Evolutionary conservation across 2,888 invertebrate species (phyloP).

Genomic region (Apomyelois bistriatella): DNA sequence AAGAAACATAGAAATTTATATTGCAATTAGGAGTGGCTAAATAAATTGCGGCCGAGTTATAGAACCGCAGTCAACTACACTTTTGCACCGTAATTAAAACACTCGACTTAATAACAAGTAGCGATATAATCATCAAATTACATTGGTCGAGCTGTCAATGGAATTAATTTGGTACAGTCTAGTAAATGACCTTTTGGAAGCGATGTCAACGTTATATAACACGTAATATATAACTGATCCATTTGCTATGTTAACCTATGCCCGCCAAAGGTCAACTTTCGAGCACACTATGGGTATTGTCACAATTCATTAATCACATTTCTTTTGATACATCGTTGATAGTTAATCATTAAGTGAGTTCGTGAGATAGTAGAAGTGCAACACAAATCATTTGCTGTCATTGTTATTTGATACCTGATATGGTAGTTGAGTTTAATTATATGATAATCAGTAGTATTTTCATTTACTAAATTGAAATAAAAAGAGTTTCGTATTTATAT

Average conservation of each 20-base stretch:
- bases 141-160: neutral
- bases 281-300: slow-evolving; percentile 23
- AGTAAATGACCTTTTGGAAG: slow-evolving; percentile 8
- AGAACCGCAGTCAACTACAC: no score
- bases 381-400: slow-evolving; percentile 24
- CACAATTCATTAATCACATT: slow-evolving; percentile 38
- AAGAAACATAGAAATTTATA: no score
- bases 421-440: neutral
- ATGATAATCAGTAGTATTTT: no score
- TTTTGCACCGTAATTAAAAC: no score
- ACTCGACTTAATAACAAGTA: no score
- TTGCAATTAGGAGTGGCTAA: no score
- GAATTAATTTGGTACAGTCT: neutral
- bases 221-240: slow-evolving; percentile 5
- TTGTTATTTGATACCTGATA: neutral
- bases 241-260: slow-evolving; percentile 7
- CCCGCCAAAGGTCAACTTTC: slow-evolving; percentile 17
- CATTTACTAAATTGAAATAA: no score
- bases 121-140: neutral
- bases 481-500: no score
- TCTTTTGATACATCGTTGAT: slow-evolving; percentile 22
- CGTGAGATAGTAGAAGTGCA: slow-evolving; percentile 19
- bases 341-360: neutral
- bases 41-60: no score
- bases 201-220: slow-evolving; percentile 1